Conservation (phyloP, 2,113 vertebrate species). For the Oenanthe melanoleuca region DNA sequence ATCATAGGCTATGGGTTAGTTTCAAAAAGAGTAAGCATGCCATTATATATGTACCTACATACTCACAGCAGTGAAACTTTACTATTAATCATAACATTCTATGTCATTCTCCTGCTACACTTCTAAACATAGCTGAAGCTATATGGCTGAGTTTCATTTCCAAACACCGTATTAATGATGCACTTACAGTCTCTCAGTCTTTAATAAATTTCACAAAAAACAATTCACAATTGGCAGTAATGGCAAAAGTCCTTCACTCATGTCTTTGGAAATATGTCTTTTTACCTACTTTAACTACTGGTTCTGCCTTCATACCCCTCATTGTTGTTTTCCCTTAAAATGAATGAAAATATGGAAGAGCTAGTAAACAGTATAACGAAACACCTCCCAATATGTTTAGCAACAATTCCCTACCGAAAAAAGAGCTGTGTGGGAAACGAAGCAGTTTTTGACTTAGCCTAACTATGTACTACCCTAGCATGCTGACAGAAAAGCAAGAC, state of each 20-base stretch:
- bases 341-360: not conserved
- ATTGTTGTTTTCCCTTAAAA: not conserved
- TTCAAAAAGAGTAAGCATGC: not conserved
- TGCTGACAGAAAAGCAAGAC: not conserved
- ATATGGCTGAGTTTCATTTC: not conserved
- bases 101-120: not conserved
- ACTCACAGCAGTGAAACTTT: not conserved
- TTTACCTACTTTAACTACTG: not conserved
- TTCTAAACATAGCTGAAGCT: not conserved
- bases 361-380: not conserved
- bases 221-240: not conserved
- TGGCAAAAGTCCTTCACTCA: not conserved
- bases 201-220: not conserved
- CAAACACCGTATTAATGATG: not conserved
- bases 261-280: not conserved
- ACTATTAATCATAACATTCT: not conserved
- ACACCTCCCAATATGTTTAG: not conserved
- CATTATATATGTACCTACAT: fast-evolving
- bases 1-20: not conserved
- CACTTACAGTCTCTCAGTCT: not conserved
- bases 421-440: not conserved
- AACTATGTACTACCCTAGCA: not conserved
- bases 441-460: not conserved
- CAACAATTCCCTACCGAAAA: not conserved
- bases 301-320: not conserved